These are phyloP conservation scores for Osmerus eperlanus DNA, from an alignment of 2,113 vertebrate species.

Conservation along the genomic window DNA sequence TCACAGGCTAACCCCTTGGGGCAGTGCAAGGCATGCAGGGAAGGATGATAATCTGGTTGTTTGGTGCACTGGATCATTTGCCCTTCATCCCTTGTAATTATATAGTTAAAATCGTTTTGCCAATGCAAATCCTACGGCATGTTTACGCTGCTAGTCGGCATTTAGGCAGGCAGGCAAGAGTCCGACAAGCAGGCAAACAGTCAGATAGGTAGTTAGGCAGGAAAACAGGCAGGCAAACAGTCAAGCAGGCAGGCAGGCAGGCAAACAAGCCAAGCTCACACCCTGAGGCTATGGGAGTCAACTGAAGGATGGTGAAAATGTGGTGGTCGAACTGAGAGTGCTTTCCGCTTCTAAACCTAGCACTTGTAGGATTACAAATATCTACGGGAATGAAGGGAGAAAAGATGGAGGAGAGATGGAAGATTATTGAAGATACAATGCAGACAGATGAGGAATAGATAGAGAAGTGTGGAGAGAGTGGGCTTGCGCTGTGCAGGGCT, in stretches of 20 bases:
- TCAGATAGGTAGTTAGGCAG: background rate
- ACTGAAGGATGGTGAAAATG: constrained; percentile 27
- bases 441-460: constrained; percentile 23
- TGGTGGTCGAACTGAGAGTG: constrained; percentile 28
- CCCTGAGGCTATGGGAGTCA: constrained; percentile 39
- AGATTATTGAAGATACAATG: background rate
- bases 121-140: constrained; percentile 76
- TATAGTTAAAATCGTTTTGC: constrained; percentile 86
- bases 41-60: constrained; percentile 84
- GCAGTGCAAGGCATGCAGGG: constrained; percentile 50
- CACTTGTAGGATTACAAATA: constrained; percentile 10
- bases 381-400: constrained; percentile 1
- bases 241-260: background rate
- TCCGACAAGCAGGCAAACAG: background rate
- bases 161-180: background rate
- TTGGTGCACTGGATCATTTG: constrained; percentile 84
- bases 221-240: background rate
- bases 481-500: constrained; percentile 61
- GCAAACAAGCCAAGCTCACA: constrained; percentile 32
- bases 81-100: constrained; percentile 89
- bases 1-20: constrained; percentile 80
- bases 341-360: background rate
- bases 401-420: constrained; percentile 27
- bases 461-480: constrained; percentile 50
- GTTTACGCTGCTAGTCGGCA: constrained; percentile 62